Evolutionary conservation across 2,113 vertebrate species (phyloP).

Genomic region (Actenoides hombroni): DNA sequence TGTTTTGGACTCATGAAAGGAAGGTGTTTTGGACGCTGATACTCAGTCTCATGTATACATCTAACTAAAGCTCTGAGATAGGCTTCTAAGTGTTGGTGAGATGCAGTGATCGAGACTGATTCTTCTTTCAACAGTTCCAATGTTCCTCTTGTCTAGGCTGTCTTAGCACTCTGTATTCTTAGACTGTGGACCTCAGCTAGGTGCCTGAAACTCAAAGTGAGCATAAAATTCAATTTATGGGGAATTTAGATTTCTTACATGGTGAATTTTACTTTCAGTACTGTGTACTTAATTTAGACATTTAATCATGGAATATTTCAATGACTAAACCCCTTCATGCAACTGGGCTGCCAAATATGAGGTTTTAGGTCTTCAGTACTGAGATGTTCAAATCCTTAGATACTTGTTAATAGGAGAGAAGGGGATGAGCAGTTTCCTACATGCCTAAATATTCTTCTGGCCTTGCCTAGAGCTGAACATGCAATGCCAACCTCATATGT

Average conservation of each 20-base stretch:
- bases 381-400: neutral
- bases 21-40: neutral
- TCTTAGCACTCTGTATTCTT: neutral
- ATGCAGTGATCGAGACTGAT: neutral
- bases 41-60: neutral
- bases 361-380: neutral
- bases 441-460: neutral
- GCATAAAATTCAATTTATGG: neutral
- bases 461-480: neutral
- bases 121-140: neutral
- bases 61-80: neutral
- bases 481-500: neutral
- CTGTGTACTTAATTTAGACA: neutral
- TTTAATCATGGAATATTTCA: neutral
- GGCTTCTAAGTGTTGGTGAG: neutral
- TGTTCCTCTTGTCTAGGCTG: neutral
- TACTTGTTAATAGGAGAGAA: neutral
- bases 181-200: neutral
- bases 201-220: neutral
- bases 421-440: neutral
- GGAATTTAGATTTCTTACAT: neutral
- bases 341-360: neutral
- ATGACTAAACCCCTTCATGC: neutral
- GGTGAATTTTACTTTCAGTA: neutral
- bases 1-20: neutral